Evolutionary conservation across 1,140 invertebrate genomes (phyloP).

Genomic region (Ephestia elutella): DNA sequence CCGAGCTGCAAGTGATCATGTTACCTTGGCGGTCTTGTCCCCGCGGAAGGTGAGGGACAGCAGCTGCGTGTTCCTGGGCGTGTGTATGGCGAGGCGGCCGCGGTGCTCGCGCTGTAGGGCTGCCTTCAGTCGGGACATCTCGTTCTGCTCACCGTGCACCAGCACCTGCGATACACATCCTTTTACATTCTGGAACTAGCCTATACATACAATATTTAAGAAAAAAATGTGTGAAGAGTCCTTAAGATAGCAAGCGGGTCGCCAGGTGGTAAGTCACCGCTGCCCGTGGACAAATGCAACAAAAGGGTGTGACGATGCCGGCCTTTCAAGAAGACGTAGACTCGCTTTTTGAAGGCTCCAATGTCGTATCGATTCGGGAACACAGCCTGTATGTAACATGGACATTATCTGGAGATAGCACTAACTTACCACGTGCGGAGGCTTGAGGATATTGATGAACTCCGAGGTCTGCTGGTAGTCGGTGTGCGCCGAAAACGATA

Average conservation of each 20-base stretch:
- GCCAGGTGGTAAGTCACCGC: too few species aligned
- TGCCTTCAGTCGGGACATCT: slow-evolving; percentile 97
- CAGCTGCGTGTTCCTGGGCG: slow-evolving; percentile 95
- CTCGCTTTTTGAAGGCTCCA: too few species aligned
- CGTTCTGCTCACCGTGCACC: slow-evolving; percentile 99
- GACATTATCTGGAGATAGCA: too few species aligned
- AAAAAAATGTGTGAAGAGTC: too few species aligned
- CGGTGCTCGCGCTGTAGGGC: slow-evolving; percentile 95
- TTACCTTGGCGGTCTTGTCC: slow-evolving; percentile 98
- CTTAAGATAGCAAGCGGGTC: too few species aligned
- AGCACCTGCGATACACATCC: slow-evolving; percentile 78
- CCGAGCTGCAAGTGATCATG: too few species aligned
- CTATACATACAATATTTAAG: too few species aligned
- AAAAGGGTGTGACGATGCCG: too few species aligned
- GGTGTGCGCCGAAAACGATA: slow-evolving; percentile 99
- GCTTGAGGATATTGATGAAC: slow-evolving; percentile 95
- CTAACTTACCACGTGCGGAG: slow-evolving; percentile 93
- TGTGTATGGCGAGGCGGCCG: slow-evolving; percentile 93
- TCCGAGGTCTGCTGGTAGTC: slow-evolving; percentile 99
- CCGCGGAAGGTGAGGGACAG: slow-evolving; percentile 96
- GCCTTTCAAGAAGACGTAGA: too few species aligned
- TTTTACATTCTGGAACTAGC: neutral
- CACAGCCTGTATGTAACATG: too few species aligned
- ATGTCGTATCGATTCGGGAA: too few species aligned
- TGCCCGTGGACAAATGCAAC: too few species aligned